Base-by-base conservation (phyloP, 2,113 vertebrate genomes). In the Siniperca chuatsi region DNA sequence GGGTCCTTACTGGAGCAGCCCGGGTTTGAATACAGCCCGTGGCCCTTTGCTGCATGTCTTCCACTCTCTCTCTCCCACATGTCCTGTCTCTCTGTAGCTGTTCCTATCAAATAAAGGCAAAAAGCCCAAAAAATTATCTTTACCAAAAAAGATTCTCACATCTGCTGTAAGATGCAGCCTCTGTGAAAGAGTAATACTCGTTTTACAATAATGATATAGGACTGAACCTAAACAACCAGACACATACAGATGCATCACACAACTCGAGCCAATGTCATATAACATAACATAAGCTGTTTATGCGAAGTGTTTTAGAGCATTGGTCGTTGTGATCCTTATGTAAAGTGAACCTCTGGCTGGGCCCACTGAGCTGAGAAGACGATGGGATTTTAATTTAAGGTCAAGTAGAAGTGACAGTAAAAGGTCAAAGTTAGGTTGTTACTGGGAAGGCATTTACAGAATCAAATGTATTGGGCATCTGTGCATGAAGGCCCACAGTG, bases 321-420 rank as follows among this genome's bases (percentile, higher is more conserved):
- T 44, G 42, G 57, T 8, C 55, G 44, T 23, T 23, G 60, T 42
- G 68, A 13, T 65, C 21, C 52, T 23, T 60, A 42, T 71, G 33
- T 58, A 64, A 79, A 57, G 33, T 60, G 62, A 77, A 80, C 54
- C n/a, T 62, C 12, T 52, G 62, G 23, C 50, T 44, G 16, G 23
- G 54, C 6, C 15, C 29, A 7, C 46, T 33, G 52, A 77, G 58
- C 44, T 76, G 54, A 85, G 37, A 52, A 42, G 46, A 68, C 0
- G 18, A 29, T 52, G 72, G 6, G 75, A 73, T 76, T 85, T 76
- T 55, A 79, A 79, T 54, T 33, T 71, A 88, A 85, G 75, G 46
- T 85, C 82, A 67, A 57, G 67, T 33, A 52, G 2, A 69, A 1
- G 77, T 33, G 58, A 60, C 52, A 33, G 58, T 33, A 33, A 61